These are phyloP conservation scores for Spinibarbus caldwelli DNA, from an alignment of 2,797 vertebrate genomes.

Conservation along the genomic window DNA sequence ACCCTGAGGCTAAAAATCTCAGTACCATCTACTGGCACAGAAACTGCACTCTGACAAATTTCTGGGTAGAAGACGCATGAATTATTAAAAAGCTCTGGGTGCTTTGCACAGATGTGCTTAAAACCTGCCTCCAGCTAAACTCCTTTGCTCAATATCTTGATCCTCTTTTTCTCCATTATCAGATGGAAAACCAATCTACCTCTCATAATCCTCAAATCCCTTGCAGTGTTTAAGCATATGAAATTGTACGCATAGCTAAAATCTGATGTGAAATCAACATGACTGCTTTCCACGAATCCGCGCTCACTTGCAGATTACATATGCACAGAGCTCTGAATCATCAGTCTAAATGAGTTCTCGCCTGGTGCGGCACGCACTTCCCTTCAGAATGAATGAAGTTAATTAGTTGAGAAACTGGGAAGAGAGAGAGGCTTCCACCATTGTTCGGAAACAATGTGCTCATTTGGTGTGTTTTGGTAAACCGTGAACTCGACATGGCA, in stretches of 20 bases:
- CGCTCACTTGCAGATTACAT: not conserved
- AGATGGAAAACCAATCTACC: constrained; percentile 25
- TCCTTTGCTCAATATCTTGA: constrained; percentile 36
- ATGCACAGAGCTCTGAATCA: constrained; percentile 29
- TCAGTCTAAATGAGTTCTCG: constrained; percentile 32
- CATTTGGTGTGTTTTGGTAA: constrained; percentile 39
- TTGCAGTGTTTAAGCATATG: constrained; percentile 17
- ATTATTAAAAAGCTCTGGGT: constrained; percentile 55
- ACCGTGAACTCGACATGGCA: constrained; percentile 7
- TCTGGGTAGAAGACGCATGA: constrained; percentile 52
- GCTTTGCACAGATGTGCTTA: constrained; percentile 47
- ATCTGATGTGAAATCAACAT: constrained; percentile 36
- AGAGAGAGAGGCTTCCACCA: constrained; percentile 17
- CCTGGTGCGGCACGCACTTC: not conserved
- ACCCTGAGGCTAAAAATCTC: constrained; percentile 29
- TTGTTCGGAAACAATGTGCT: constrained; percentile 38
- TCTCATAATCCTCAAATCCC: constrained; percentile 27
- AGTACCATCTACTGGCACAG: constrained; percentile 37
- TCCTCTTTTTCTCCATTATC: constrained; percentile 30
- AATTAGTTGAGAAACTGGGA: constrained; percentile 33
- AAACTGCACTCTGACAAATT: constrained; percentile 53
- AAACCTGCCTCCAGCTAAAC: constrained; percentile 44
- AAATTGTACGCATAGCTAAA: not conserved
- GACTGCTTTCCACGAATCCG: constrained; percentile 11
- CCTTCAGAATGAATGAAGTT: constrained; percentile 33